Conservation (phyloP, 2,113 vertebrate species). For the Puma concolor region DNA sequence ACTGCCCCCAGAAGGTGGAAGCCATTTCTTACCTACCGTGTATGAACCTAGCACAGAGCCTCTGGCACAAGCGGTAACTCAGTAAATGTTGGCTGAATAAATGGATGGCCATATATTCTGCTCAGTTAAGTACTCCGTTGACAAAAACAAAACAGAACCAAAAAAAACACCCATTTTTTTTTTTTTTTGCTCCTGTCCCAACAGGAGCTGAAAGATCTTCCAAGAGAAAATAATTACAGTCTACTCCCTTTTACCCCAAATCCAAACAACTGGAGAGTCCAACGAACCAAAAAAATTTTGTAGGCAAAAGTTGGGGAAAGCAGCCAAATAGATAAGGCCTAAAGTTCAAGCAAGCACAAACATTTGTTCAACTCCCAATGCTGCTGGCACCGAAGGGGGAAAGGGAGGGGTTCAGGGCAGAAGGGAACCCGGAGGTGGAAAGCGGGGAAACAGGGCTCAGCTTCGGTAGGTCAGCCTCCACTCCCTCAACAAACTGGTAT, state of each 20-base stretch:
- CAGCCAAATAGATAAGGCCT: conserved; percentile 62
- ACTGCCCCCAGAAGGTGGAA: not conserved
- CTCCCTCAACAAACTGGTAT: not conserved
- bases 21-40: conserved; percentile 19
- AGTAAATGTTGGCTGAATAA: conserved; percentile 59
- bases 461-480: not conserved
- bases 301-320: conserved; percentile 70
- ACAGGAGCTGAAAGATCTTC: conserved; percentile 56
- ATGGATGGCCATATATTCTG: conserved; percentile 48
- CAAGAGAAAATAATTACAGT: conserved; percentile 62
- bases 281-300: conserved; percentile 38
- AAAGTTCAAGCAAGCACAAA: conserved; percentile 59
- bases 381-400: not conserved
- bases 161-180: not conserved
- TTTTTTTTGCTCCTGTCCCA: conserved; percentile 39
- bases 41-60: not conserved
- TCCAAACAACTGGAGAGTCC: conserved; percentile 67
- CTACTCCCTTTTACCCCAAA: conserved; percentile 59
- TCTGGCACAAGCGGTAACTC: not conserved
- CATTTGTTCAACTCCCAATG: conserved; percentile 65
- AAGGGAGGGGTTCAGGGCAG: not conserved
- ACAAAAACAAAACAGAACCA: not conserved
- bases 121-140: conserved; percentile 58
- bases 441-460: not conserved
- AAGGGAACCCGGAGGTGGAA: not conserved